Base-by-base conservation (phyloP, 2,113 vertebrate species). In the Oncorhynchus kisutch region DNA sequence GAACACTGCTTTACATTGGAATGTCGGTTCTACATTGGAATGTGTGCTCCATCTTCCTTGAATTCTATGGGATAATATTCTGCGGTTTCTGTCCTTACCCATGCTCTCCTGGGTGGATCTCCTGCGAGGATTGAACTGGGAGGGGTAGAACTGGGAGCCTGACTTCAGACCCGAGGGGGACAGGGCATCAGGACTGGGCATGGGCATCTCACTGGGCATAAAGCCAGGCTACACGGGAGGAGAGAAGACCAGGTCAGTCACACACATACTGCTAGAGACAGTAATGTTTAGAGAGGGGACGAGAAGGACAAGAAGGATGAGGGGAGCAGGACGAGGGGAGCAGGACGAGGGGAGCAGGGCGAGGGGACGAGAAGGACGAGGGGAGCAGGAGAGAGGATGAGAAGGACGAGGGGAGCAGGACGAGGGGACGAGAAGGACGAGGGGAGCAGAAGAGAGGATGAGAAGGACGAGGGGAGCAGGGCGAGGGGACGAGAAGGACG, bases 121-220 rank as follows among this genome's bases (percentile, higher is more conserved):
- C 76, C 96, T 93, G 83, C 95, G 92, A 67, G 94, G 65, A 76
- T 85, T 90, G 73, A 67, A 82, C 34, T 88, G 87, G 1, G 95
- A 86, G 64, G 89, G 62, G 84, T 96, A 99, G 91, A 95, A 98
- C 77, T 95, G 95, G 20, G 96, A 91, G 20, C 87, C 83, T 0
- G 94, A 85, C 91, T 99, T 99, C 71, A 92, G 81, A 14, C 94
- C 95, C 0, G 96, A 92, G 2, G 95, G 95, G 39, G 97, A 97
- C 13, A 97, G 92, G 0, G 95, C 91, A 84, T 95, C 93, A 0
- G 96, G 94, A 72, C 93, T 96, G 7, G 93, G 78, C 67, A 99
- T 94, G 76, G 93, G 90, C 86, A 98, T 94, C 12, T 99, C 97
- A 0, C 91, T 85, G 39, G 94, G 90, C 82, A 97, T 91, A 86